phyloP scores from a whole-genome alignment of 2,797 vertebrate genomes.

The Typhlichthys eigenmanni region DNA sequence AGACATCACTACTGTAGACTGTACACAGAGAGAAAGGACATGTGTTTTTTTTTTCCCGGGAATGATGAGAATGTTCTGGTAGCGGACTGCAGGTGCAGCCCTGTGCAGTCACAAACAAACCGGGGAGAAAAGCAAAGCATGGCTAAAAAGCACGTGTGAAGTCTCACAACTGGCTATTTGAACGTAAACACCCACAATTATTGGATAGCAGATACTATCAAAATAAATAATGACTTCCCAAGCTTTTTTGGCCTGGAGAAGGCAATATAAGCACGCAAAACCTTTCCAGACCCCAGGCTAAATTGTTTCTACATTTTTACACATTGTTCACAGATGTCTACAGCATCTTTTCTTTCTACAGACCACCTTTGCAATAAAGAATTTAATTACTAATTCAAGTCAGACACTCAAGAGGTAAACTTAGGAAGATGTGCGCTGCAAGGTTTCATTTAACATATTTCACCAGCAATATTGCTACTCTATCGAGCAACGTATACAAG shows the following conservation, averaged over 20 bases:
- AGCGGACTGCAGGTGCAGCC: slow-evolving; percentile 46
- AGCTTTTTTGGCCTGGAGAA: slow-evolving; percentile 51
- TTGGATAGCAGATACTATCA: slow-evolving; percentile 2
- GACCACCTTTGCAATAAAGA: slow-evolving; percentile 38
- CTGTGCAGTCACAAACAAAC: not conserved
- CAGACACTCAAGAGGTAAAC: slow-evolving; percentile 33
- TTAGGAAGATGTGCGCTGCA: slow-evolving; percentile 26
- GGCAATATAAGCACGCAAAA: slow-evolving; percentile 45
- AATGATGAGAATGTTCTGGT: slow-evolving; percentile 3
- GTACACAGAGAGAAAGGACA: slow-evolving; percentile 15
- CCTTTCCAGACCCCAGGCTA: slow-evolving; percentile 51
- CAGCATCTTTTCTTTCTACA: slow-evolving; percentile 27
- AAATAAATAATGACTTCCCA: slow-evolving; percentile 48
- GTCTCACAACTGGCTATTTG: slow-evolving; percentile 35
- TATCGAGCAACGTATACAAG: slow-evolving; percentile 23
- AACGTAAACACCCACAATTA: slow-evolving; percentile 30
- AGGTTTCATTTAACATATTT: slow-evolving; percentile 37
- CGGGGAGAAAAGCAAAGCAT: not conserved
- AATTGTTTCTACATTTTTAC: slow-evolving; percentile 45
- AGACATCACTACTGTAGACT: not conserved
- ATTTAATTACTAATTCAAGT: slow-evolving; percentile 60
- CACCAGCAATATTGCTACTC: slow-evolving; percentile 41
- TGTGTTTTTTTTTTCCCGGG: not conserved
- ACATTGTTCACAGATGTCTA: slow-evolving; percentile 72
- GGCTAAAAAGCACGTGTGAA: slow-evolving; percentile 4